These are phyloP conservation scores for Synanthedon myopaeformis DNA, from an alignment of 2,888 invertebrate species.

Conservation along the genomic window DNA sequence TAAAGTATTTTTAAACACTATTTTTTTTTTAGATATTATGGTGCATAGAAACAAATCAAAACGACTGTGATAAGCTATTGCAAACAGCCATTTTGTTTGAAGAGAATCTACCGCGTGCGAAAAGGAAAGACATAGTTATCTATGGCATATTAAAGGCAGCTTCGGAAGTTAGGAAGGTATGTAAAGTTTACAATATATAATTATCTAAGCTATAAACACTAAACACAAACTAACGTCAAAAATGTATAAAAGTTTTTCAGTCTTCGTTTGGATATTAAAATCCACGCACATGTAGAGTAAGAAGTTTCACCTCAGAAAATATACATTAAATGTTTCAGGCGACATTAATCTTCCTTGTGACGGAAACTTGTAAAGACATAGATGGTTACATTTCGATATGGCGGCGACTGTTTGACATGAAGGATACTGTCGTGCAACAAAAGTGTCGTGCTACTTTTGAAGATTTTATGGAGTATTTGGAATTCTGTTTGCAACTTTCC, in stretches of 20 bases:
- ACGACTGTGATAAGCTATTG: slow-evolving; percentile 20
- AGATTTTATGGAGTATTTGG: slow-evolving; percentile 12
- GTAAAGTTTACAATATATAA: slow-evolving; percentile 1
- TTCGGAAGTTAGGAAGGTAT: slow-evolving; percentile 20
- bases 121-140: slow-evolving; percentile 14
- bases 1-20: no score
- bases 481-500: slow-evolving; percentile 4
- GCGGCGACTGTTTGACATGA: slow-evolving; percentile 19
- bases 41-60: slow-evolving; percentile 18
- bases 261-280: no score
- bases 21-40: slow-evolving; percentile 20
- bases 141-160: slow-evolving; percentile 17
- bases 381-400: slow-evolving; percentile 22
- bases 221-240: no score
- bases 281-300: no score
- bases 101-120: slow-evolving; percentile 17
- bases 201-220: no score
- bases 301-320: no score
- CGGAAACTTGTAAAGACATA: slow-evolving; percentile 15
- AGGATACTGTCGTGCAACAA: slow-evolving; percentile 10
- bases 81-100: slow-evolving; percentile 22
- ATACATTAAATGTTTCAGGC: slow-evolving; percentile 13
- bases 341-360: slow-evolving; percentile 18
- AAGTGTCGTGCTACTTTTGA: slow-evolving; percentile 13
- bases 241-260: no score